Base-by-base conservation (phyloP, 2,888 invertebrate species). In the Scelioninae gen. 2 region DNA sequence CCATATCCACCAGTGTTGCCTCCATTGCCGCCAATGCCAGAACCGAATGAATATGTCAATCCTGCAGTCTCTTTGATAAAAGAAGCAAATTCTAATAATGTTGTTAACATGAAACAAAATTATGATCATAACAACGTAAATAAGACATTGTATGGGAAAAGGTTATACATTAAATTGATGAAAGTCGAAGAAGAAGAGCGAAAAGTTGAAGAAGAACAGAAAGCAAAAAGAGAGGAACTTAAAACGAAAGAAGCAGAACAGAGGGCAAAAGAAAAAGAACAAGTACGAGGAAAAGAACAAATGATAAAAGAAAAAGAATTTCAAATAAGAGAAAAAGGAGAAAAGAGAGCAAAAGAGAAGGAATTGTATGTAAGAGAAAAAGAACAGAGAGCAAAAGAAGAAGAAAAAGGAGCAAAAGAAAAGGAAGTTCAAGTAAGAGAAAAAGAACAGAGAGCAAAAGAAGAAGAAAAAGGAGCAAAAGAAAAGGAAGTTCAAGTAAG, bases 121-220 rank as follows among this genome's bases (percentile, higher is more conserved):
- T 79, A 77, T 63, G 43, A 73, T 31, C 65, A 71, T 3, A 67
- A 63, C 5, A 74, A 63, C 53, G 55, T 48, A 2, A 41, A 52
- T 2, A 53, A 31, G 5, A 85, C 85, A 0, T 11, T 85, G 1
- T 85, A 81, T 65, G 81, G 82, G 0, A 79, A 83, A 61, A 78
- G 85, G 52, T 72, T 85, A 7, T 75, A 73, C 15, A 82, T 79
- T 55, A 82, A 69, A 67, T 22, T 77, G n/a, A 11, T 13, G 1
- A 11, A 71, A 15, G 69, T 76, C 57, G 52, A 75, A 45, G 73
- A 78, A 28, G 50, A 48, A 1, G 79, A 76, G 52, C 63, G 64
- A 45, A 41, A 18, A 28, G 39, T 18, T 2, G 41, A 46, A 13
- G 43, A 55, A 55, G 55, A 65, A 9, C 13, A 5, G n/a, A n/a